Conservation (phyloP, 2,113 vertebrate genomes). For the Dasyornis broadbenti region DNA sequence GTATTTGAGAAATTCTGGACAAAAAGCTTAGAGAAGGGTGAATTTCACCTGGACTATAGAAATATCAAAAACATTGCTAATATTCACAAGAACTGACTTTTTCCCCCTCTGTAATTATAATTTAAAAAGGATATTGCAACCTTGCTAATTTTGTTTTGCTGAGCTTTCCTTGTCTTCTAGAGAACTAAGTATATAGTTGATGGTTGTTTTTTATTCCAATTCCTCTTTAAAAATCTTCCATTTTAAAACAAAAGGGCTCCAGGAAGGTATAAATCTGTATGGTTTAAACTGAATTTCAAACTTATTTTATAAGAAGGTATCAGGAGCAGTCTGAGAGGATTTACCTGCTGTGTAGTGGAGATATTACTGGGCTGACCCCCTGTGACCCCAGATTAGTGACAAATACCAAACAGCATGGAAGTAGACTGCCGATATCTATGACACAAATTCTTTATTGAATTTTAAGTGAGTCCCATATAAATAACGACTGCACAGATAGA, state of each 20-base stretch:
- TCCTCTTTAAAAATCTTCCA: neutral
- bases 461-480: neutral
- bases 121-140: neutral
- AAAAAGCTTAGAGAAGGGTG: neutral
- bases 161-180: neutral
- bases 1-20: neutral
- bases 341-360: neutral
- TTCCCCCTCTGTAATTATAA: fast-evolving
- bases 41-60: neutral
- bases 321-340: neutral
- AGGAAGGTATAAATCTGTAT: neutral
- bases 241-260: neutral
- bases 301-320: neutral
- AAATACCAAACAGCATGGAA: neutral
- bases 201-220: neutral
- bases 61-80: neutral
- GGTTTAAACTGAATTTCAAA: neutral
- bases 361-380: neutral
- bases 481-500: neutral
- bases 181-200: neutral
- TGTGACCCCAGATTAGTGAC: neutral
- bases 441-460: neutral
- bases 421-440: neutral
- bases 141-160: neutral
- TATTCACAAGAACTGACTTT: neutral